Conservation (phyloP, 2,888 invertebrate genomes). For the Lycocerus yunnanus region DNA sequence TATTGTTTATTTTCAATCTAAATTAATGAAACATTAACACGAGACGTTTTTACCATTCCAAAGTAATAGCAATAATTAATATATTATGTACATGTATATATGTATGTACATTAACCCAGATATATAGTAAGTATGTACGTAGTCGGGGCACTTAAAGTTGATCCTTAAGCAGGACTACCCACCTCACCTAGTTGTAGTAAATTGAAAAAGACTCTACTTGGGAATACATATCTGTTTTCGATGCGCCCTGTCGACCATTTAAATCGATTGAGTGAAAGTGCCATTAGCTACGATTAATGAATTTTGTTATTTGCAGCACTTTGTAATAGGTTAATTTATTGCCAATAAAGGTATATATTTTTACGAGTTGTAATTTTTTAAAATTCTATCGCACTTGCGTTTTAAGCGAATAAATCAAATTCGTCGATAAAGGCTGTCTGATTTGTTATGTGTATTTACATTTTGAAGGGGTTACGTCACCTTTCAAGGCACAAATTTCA, state of each 20-base stretch:
- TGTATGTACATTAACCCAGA: neutral
- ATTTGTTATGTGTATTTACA: too few relatives aligned
- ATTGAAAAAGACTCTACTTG: constrained; percentile 3
- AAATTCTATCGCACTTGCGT: neutral
- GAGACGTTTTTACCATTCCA: neutral
- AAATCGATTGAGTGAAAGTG: constrained; percentile 18
- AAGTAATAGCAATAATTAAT: neutral
- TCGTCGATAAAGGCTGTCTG: too few relatives aligned
- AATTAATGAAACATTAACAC: neutral
- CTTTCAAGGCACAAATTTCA: too few relatives aligned
- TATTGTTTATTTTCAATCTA: neutral
- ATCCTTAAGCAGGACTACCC: neutral
- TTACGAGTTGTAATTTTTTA: neutral
- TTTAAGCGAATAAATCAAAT: neutral
- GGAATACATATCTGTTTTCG: constrained; percentile 15
- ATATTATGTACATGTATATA: neutral
- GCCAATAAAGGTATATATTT: neutral
- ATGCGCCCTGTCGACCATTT: constrained; percentile 13
- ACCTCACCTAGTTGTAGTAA: neutral
- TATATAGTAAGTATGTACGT: too few relatives aligned
- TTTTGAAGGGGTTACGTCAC: too few relatives aligned
- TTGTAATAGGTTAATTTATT: neutral
- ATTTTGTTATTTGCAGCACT: constrained; percentile 19
- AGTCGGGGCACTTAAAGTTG: neutral
- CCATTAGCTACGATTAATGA: constrained; percentile 28